phyloP scores from a whole-genome alignment of 2,797 vertebrate genomes.

The Myotis daubentonii region DNA sequence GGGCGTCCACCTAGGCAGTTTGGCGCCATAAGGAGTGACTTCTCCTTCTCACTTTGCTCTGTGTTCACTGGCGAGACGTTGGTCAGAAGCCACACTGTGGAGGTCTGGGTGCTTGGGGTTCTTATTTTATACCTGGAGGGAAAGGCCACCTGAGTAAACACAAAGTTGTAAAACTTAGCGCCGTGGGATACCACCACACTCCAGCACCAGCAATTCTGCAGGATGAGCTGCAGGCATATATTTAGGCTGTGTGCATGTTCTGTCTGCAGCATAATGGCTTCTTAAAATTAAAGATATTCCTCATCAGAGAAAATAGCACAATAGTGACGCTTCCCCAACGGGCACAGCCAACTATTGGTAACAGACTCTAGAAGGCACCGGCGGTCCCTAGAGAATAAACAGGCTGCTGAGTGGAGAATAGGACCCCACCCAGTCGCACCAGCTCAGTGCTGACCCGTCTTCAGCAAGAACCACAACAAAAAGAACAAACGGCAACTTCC shows the following conservation, averaged over 20 bases:
- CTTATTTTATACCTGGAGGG: neutral
- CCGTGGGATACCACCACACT: too few species aligned
- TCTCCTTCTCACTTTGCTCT: neutral
- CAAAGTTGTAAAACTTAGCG: neutral
- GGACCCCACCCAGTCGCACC: neutral
- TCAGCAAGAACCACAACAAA: neutral
- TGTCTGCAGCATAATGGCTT: neutral
- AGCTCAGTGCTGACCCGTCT: neutral
- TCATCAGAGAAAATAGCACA: neutral
- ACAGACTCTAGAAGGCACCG: neutral
- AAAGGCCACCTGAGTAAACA: neutral
- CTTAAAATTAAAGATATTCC: conserved; percentile 1
- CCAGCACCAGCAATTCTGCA: neutral
- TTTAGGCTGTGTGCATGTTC: neutral
- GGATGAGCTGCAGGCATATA: neutral
- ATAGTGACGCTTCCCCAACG: neutral
- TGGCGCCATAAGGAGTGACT: neutral
- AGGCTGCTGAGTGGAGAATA: neutral
- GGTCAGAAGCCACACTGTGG: neutral
- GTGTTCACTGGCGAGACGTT: neutral
- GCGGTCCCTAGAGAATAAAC: neutral
- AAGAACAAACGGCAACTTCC: neutral
- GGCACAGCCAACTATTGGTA: neutral
- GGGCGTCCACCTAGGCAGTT: neutral
- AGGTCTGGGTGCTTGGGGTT: neutral